These are phyloP conservation scores for Melanophora roralis DNA, from an alignment of 2,888 invertebrate genomes.

Conservation along the genomic window DNA sequence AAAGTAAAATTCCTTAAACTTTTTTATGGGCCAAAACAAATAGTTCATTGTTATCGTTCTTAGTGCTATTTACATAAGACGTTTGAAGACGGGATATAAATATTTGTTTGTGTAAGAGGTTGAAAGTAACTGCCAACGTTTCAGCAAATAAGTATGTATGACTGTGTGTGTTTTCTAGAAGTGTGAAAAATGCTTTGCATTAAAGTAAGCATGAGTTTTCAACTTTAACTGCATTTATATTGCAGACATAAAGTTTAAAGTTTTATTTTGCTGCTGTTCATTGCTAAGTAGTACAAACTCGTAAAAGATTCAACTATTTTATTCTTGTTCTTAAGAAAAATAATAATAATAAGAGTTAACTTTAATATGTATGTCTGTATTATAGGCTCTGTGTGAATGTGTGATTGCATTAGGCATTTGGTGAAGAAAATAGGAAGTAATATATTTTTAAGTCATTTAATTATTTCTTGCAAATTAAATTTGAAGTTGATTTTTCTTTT, in stretches of 20 bases:
- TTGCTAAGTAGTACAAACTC: not conserved
- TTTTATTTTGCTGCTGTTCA: constrained; percentile 10
- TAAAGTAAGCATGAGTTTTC: not conserved
- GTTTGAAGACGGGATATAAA: not conserved
- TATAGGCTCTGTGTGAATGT: not conserved
- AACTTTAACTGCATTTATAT: not conserved
- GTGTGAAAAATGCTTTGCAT: constrained; percentile 1
- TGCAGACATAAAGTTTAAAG: constrained; percentile 18
- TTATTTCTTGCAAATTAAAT: constrained; percentile 40
- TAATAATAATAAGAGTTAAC: too few species aligned
- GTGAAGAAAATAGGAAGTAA: constrained; percentile 42
- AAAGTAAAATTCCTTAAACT: constrained; percentile 26
- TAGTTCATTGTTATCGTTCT: constrained; percentile 1
- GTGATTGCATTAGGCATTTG: constrained; percentile 5
- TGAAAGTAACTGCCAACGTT: not conserved
- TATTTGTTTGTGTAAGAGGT: not conserved
- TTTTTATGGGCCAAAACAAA: constrained; percentile 19
- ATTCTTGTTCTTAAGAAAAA: not conserved
- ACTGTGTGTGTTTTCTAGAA: not conserved
- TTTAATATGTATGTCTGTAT: not conserved
- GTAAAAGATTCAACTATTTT: constrained; percentile 2
- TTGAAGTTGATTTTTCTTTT: not conserved
- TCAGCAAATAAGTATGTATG: not conserved
- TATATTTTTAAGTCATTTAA: constrained; percentile 42
- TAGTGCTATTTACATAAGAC: too few species aligned